Evolutionary conservation across 2,888 invertebrate genomes (phyloP).

Genomic region (Archips crataeganus): DNA sequence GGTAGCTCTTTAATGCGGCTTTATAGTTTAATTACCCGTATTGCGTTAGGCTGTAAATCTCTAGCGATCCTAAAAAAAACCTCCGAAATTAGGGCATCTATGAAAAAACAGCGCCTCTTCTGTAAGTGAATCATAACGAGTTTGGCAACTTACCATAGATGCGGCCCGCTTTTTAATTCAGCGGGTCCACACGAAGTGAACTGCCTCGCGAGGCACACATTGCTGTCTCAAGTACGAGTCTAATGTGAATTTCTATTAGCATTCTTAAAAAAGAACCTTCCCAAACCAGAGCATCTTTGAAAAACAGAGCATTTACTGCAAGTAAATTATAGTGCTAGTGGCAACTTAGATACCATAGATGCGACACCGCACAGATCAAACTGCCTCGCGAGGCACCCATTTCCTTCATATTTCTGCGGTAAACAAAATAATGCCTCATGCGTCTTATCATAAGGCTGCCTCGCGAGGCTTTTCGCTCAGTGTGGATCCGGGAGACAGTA

Average conservation of each 20-base stretch:
- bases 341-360: no score
- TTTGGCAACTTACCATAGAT: slow-evolving; percentile 37
- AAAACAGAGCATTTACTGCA: no score
- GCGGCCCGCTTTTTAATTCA: slow-evolving; percentile 26
- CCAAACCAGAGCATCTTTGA: no score
- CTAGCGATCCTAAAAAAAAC: neutral
- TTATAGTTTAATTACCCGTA: slow-evolving; percentile 2
- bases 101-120: slow-evolving; percentile 9
- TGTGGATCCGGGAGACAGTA: slow-evolving; percentile 44
- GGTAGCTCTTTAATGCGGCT: neutral
- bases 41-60: neutral
- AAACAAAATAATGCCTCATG: neutral
- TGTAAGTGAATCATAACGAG: slow-evolving; percentile 33
- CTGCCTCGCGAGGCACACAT: neutral
- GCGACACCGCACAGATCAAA: no score
- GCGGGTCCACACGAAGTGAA: neutral
- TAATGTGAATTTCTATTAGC: no score
- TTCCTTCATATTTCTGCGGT: neutral
- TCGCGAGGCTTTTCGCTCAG: neutral
- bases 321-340: no score
- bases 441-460: neutral
- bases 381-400: neutral
- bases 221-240: no score
- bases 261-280: no score
- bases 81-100: slow-evolving; percentile 13